Evolutionary conservation across 2,888 invertebrate genomes (phyloP).

Genomic region (Seladonia tumulorum): DNA sequence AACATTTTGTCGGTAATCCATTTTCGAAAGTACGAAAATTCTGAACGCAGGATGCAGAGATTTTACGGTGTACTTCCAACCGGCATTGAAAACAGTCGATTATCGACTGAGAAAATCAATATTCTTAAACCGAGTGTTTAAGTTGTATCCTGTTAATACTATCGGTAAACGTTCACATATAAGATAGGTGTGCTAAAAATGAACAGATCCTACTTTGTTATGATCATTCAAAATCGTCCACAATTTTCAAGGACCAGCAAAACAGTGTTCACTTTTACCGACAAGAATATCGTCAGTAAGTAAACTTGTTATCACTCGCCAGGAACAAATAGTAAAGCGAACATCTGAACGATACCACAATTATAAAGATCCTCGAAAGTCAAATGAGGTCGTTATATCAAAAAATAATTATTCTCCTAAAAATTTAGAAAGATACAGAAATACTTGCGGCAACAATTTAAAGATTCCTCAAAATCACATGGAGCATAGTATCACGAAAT

Average conservation of each 20-base stretch:
- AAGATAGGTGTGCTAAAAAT: not conserved
- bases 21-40: no score
- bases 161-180: not conserved
- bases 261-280: slow-evolving; percentile 31
- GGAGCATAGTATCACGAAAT: no score
- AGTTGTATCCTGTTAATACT: not conserved
- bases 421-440: no score
- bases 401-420: no score
- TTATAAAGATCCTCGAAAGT: no score
- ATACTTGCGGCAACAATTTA: not conserved
- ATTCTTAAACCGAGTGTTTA: not conserved
- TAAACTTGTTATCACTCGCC: slow-evolving; percentile 24
- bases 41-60: no score
- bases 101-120: slow-evolving; percentile 5
- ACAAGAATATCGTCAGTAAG: slow-evolving; percentile 33
- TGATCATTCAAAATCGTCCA: not conserved
- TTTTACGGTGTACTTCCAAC: no score
- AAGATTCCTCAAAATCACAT: no score
- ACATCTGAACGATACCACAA: not conserved
- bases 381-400: no score
- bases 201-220: not conserved
- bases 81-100: not conserved
- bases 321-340: not conserved
- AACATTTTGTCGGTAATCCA: no score
- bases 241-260: not conserved